Evolutionary conservation across 1,140 invertebrate genomes (phyloP), one percentile per base, ranked within the genome.

Genomic region (Melipona quadrifasciata): DNA sequence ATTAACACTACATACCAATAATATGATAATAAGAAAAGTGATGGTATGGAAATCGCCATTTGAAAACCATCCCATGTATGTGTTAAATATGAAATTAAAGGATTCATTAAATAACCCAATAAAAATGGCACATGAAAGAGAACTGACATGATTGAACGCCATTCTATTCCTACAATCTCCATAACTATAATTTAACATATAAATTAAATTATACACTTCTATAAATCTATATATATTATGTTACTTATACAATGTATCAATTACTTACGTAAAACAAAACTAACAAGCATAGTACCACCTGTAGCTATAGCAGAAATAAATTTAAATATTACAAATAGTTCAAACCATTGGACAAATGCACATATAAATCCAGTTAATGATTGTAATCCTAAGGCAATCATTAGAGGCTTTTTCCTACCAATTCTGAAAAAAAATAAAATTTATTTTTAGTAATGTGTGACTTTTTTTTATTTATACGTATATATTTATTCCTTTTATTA

Each of bases 61-160:
- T 98, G 97, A 72, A 97, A 97, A 77, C 95, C 95, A 6, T 95
- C 94, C 97, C 97, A 98, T 65, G 96, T 95, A 19, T 96, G 95
- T 6, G 97, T 95, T 79, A 96, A 96, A 79, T 94, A 96, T 31
- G 96, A 95, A 67, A 96, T 92, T 24, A 94, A 91, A 8, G 96
- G 93, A 86, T 95, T 95, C 39, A 95, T 86, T 78, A 96, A 91
- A 58, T 95, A 94, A 16, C 96, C 96, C 27, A 96, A 34, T 70
- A 95, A 87, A 68, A 95, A 95, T 27, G 95, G 94, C 10, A 94
- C 88, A 72, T 97, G 97, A 87, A 97, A 97, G 1, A 97, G 90
- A 61, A 97, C 96, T 10, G 97, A 97, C 16, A 97, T 93, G 0
- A 96, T 93, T 68, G 97, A 96, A 61, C 97, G 95, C 94, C 96